Conservation (phyloP, 2,113 vertebrate genomes). For the Deroptyus accipitrinus region DNA sequence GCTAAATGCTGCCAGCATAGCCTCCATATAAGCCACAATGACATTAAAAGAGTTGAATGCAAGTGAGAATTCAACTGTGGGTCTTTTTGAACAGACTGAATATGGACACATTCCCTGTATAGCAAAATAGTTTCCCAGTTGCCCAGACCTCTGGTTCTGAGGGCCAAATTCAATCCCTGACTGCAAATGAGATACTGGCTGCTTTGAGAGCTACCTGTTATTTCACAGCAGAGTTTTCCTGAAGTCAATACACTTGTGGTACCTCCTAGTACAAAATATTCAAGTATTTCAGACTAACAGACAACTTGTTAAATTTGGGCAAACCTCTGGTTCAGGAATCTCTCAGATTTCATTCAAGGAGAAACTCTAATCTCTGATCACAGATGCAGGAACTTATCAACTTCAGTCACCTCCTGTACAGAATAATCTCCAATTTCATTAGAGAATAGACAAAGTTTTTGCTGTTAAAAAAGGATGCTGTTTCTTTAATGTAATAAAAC, state of each 20-base stretch:
- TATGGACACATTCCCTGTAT: neutral
- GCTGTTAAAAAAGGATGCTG: conserved; percentile 52
- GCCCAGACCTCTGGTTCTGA: neutral
- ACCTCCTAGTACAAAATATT: neutral
- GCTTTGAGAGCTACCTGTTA: neutral
- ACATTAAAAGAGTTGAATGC: neutral
- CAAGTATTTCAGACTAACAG: neutral
- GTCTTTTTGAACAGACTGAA: neutral
- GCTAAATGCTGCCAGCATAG: neutral
- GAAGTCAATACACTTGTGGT: neutral
- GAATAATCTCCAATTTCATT: conserved; percentile 22
- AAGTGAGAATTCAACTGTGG: neutral
- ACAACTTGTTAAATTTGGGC: neutral
- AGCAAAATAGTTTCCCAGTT: neutral
- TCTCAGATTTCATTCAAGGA: neutral
- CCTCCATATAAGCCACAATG: neutral
- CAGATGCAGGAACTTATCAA: neutral
- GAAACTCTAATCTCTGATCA: conserved; percentile 37
- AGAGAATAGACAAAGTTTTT: conserved; percentile 63
- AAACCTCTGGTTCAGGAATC: neutral
- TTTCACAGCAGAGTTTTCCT: neutral
- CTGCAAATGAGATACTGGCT: conserved; percentile 4
- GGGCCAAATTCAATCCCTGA: neutral
- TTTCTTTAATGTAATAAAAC: conserved; percentile 64
- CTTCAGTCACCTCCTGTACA: conserved; percentile 9